A percentile compares a stretch with the other conserved stretches of the same genome.
These are phyloP conservation scores for Podarcis lilfordi DNA, from an alignment of 2,797 vertebrate genomes.

Conservation along the genomic window DNA sequence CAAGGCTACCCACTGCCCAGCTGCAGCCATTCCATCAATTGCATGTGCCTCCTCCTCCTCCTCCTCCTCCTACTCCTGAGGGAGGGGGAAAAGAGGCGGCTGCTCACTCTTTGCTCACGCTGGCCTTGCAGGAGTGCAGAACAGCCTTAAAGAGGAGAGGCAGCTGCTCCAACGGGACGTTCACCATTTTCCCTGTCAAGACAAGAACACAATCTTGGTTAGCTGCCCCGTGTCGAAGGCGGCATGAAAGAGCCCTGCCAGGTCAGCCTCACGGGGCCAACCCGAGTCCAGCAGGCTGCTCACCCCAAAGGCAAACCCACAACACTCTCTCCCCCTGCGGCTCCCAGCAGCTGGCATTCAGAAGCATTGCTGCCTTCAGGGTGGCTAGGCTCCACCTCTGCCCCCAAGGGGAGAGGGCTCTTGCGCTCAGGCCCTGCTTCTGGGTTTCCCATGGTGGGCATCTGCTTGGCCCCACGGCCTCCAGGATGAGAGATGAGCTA, in stretches of 20 bases:
- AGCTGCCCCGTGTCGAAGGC: too few species aligned
- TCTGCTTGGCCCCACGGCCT: neutral
- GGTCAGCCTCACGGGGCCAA: too few species aligned
- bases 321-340: neutral
- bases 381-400: neutral
- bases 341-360: too few species aligned
- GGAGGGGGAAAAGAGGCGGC: slow-evolving; percentile 27
- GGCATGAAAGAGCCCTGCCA: too few species aligned
- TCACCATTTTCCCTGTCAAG: slow-evolving; percentile 94
- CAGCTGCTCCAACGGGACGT: slow-evolving; percentile 96
- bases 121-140: slow-evolving; percentile 97
- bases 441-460: neutral
- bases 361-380: too few species aligned
- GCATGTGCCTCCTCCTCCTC: slow-evolving; percentile 46
- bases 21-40: slow-evolving; percentile 55
- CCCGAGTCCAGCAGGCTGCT: too few species aligned
- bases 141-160: slow-evolving; percentile 98
- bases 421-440: too few species aligned
- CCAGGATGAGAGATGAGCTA: too few species aligned
- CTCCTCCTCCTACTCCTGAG: slow-evolving; percentile 70
- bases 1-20: slow-evolving; percentile 71
- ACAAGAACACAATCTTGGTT: neutral
- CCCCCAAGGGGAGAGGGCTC: neutral
- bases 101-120: slow-evolving; percentile 85
- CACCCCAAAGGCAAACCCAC: neutral